These are phyloP conservation scores for Pentalonia nigronervosa DNA, from an alignment of 1,140 invertebrate genomes.

Conservation along the genomic window DNA sequence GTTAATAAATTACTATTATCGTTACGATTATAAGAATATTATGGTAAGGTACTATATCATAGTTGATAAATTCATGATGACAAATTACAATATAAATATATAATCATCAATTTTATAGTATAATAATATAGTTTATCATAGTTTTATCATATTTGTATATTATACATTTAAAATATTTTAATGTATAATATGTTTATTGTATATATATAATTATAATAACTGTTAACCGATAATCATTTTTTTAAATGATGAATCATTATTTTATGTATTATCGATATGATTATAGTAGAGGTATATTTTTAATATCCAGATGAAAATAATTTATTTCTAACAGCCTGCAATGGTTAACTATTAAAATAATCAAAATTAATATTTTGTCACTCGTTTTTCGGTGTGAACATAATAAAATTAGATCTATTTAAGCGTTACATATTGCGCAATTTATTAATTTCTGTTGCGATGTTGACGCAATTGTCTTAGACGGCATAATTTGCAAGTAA, in stretches of 20 bases:
- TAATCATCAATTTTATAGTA: too few relatives aligned
- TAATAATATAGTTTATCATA: too few relatives aligned
- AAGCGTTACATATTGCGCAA: not conserved
- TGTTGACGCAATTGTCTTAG: not conserved
- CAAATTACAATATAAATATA: too few relatives aligned
- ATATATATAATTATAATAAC: too few relatives aligned
- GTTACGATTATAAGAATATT: too few relatives aligned
- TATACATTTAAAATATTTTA: too few relatives aligned
- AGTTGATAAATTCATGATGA: too few relatives aligned
- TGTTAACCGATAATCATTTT: too few relatives aligned
- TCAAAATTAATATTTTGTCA: constrained; percentile 3
- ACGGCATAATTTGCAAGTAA: not conserved
- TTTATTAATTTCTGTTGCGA: not conserved
- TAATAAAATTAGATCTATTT: not conserved
- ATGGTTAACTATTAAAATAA: not conserved
- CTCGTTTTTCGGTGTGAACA: not conserved
- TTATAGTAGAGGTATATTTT: not conserved
- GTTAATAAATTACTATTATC: too few relatives aligned
- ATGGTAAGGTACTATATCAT: too few relatives aligned
- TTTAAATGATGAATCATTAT: not conserved
- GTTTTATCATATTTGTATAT: too few relatives aligned
- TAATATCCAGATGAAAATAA: not conserved
- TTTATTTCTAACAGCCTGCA: not conserved
- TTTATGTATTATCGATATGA: not conserved
- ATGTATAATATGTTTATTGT: too few relatives aligned